Evolutionary conservation across 1,140 invertebrate species (phyloP).

Genomic region (Drosophila varians): DNA sequence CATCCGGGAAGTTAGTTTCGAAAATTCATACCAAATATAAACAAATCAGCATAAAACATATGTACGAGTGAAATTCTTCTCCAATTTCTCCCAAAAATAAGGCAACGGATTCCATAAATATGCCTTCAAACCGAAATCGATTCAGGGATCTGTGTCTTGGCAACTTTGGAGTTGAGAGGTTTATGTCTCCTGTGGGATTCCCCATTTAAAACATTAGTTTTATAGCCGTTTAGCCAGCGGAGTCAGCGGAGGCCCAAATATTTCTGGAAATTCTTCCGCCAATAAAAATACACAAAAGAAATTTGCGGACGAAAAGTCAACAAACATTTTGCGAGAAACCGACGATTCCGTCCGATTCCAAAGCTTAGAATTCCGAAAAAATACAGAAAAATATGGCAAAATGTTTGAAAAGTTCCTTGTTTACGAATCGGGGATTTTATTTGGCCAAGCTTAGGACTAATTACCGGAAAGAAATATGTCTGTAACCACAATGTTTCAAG

Average conservation of each 20-base stretch:
- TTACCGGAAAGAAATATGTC: slow-evolving; percentile 18
- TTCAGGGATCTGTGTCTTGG: background rate
- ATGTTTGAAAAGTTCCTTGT: background rate
- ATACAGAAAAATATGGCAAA: background rate
- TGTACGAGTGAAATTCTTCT: slow-evolving; percentile 44
- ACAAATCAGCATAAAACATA: slow-evolving; percentile 81
- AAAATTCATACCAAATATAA: slow-evolving; percentile 77
- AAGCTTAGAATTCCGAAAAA: background rate
- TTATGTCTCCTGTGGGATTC: slow-evolving; percentile 1
- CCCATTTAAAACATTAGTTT: background rate
- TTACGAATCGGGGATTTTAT: slow-evolving; percentile 51
- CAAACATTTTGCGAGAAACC: slow-evolving; percentile 43
- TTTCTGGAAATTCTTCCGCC: slow-evolving; percentile 31
- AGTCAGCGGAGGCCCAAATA: slow-evolving; percentile 13
- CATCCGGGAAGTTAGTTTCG: slow-evolving; percentile 81
- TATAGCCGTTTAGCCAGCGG: background rate
- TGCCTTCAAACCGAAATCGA: background rate
- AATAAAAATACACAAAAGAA: slow-evolving; percentile 45
- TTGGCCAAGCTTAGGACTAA: slow-evolving; percentile 44
- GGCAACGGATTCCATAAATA: slow-evolving; percentile 27
- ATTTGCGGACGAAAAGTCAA: slow-evolving; percentile 63
- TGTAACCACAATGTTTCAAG: slow-evolving; percentile 65
- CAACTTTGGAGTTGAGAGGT: background rate
- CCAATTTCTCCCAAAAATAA: slow-evolving; percentile 24
- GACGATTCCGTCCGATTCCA: background rate